Evolutionary conservation across 2,113 vertebrate species (phyloP).

Genomic region (Melospiza melodia): DNA sequence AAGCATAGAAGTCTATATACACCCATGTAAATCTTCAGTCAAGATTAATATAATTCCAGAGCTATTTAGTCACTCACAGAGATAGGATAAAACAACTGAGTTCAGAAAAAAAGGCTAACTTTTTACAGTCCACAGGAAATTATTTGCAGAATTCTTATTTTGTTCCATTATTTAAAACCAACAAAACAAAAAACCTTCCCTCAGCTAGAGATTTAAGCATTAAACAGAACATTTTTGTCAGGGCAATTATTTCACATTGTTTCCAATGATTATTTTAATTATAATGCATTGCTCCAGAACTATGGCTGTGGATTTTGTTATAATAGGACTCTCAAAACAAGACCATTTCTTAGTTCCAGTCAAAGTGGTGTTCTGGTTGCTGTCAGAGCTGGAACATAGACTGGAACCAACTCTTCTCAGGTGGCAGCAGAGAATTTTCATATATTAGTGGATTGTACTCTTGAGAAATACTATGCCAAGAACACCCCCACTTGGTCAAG

Average conservation of each 20-base stretch:
- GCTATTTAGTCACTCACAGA: background rate
- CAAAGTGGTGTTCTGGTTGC: constrained; percentile 7
- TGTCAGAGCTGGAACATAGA: background rate
- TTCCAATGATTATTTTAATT: background rate
- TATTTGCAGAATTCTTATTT: background rate
- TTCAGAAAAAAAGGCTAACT: background rate
- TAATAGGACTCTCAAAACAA: background rate
- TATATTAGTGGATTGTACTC: background rate
- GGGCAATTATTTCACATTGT: background rate
- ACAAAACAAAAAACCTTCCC: background rate
- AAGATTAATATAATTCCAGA: background rate
- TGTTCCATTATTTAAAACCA: background rate
- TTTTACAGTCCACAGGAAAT: background rate
- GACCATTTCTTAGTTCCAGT: background rate
- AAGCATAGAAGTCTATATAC: background rate
- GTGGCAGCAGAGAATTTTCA: constrained; percentile 18
- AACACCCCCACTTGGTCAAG: constrained; percentile 60
- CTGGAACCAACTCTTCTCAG: constrained; percentile 14
- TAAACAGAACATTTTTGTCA: background rate
- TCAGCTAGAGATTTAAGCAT: background rate
- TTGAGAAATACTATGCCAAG: constrained; percentile 57
- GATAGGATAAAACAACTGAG: background rate
- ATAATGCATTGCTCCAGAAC: background rate
- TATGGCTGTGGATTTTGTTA: background rate
- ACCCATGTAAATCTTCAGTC: background rate